Conservation (phyloP, 2,113 vertebrate genomes). For the Fukomys damarensis region DNA sequence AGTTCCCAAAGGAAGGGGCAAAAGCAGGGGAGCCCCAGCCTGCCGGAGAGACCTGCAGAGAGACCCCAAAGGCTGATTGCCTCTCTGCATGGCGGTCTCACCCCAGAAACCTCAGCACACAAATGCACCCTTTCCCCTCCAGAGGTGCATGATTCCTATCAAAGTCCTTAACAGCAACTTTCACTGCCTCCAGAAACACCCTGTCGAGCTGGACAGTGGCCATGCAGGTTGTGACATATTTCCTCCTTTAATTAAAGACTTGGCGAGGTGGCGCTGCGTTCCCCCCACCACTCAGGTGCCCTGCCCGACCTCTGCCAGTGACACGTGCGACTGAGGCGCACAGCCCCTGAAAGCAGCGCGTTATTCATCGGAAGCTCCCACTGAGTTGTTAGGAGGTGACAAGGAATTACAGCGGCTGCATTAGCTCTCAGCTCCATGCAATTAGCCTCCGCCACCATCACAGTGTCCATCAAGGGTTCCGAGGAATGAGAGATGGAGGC, state of each 20-base stretch:
- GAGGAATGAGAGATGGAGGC: not conserved
- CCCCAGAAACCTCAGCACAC: not conserved
- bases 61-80: constrained; percentile 8
- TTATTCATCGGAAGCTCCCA: not conserved
- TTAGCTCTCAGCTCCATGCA: not conserved
- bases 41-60: constrained; percentile 56
- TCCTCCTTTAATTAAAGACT: constrained; percentile 82
- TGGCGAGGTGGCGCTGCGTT: constrained; percentile 52
- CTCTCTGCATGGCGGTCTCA: constrained; percentile 59
- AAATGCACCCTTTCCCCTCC: not conserved
- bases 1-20: constrained; percentile 80
- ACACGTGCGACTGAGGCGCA: not conserved
- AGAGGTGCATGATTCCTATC: constrained; percentile 41
- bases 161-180: constrained; percentile 50
- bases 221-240: constrained; percentile 59
- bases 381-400: not conserved
- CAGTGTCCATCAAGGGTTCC: not conserved
- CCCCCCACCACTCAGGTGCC: not conserved
- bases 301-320: not conserved
- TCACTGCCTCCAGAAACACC: constrained; percentile 44
- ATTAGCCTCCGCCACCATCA: not conserved
- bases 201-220: constrained; percentile 41
- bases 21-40: constrained; percentile 68
- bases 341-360: fast-evolving
- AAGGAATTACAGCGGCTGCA: not conserved